Evolutionary conservation across 2,113 vertebrate genomes (phyloP).

Genomic region (Crotalus viridis): DNA sequence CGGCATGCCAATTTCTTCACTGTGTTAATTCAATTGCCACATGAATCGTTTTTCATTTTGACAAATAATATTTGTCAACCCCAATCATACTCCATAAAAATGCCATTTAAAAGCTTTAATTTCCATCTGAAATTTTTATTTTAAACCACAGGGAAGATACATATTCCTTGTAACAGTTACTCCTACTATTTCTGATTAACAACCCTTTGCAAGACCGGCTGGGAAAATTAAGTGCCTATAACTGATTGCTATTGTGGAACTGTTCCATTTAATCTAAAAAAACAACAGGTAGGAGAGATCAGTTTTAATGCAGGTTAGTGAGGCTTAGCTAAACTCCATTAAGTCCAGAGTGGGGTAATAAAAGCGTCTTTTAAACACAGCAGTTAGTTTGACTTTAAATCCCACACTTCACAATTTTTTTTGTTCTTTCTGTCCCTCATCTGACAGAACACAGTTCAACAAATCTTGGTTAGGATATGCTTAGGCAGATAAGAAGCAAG

Average conservation of each 20-base stretch:
- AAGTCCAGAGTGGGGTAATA: slow-evolving; percentile 25
- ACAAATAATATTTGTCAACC: slow-evolving; percentile 1
- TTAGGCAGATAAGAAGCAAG: not conserved
- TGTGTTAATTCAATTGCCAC: not conserved
- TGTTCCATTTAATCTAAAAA: slow-evolving; percentile 30
- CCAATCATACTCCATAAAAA: slow-evolving; percentile 20
- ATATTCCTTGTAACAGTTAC: not conserved
- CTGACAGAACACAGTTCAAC: not conserved
- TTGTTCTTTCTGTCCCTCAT: not conserved
- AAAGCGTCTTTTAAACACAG: slow-evolving; percentile 3
- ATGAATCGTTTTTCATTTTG: not conserved
- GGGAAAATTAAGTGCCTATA: slow-evolving; percentile 4
- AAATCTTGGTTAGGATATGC: not conserved
- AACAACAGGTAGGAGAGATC: slow-evolving; percentile 2
- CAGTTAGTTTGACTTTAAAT: not conserved
- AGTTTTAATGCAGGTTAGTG: slow-evolving; percentile 27
- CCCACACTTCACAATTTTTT: not conserved
- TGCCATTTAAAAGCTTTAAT: not conserved
- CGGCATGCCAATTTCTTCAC: not conserved
- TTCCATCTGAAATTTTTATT: slow-evolving; percentile 13
- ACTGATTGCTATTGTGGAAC: not conserved
- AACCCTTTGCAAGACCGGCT: slow-evolving; percentile 2
- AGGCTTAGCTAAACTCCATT: slow-evolving; percentile 38
- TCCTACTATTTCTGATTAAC: slow-evolving; percentile 6
- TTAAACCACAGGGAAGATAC: not conserved